Conservation (phyloP, 2,113 vertebrate genomes). For the Climacteris rufus region DNA sequence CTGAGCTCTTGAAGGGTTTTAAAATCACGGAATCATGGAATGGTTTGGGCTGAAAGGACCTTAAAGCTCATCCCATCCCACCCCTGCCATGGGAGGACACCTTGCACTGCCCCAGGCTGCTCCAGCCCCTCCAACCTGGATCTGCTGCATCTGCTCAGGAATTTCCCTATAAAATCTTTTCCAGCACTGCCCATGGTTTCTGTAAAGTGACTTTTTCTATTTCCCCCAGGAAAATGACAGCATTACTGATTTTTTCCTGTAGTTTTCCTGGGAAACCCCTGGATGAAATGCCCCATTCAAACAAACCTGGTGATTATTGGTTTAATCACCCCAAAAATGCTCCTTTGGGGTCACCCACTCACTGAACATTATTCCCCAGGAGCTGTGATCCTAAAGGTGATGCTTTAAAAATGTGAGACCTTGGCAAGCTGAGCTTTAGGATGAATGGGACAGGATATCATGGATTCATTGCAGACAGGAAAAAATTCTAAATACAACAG, state of each 20-base stretch:
- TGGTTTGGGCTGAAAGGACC: neutral
- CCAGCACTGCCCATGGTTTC: neutral
- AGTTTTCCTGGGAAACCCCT: neutral
- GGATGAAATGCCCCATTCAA: neutral
- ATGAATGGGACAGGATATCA: neutral
- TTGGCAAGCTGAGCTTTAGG: neutral
- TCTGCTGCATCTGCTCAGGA: neutral
- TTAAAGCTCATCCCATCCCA: neutral
- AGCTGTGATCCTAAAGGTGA: neutral
- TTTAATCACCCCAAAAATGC: neutral
- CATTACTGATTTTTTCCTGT: neutral
- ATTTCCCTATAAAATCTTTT: neutral
- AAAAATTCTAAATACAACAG: neutral
- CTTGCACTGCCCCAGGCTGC: neutral
- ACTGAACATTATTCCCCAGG: neutral
- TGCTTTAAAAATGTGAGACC: rapidly evolving
- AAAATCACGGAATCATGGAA: rapidly evolving
- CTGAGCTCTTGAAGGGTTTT: neutral
- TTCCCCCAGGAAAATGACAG: neutral
- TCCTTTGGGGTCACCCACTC: neutral
- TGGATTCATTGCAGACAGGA: neutral
- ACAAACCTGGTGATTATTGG: neutral
- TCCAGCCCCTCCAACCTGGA: neutral
- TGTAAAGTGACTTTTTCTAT: neutral
- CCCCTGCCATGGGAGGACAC: neutral